Evolutionary conservation across 2,888 invertebrate species (phyloP).

Genomic region (Drosophila quinaria): DNA sequence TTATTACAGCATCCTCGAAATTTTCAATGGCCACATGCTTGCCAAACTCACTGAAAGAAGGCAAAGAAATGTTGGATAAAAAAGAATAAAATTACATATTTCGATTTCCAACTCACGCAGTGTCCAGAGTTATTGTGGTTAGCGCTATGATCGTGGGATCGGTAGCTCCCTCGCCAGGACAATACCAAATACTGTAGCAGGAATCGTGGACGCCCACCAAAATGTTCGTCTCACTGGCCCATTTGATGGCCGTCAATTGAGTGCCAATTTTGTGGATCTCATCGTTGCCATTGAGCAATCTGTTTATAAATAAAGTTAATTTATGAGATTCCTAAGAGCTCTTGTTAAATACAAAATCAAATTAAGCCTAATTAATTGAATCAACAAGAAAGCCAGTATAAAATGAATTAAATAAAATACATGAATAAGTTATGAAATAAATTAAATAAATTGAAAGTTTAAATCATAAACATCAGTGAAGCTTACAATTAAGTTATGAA

Average conservation of each 20-base stretch:
- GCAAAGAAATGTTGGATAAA: neutral
- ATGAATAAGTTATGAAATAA: neutral
- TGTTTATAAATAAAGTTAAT: neutral
- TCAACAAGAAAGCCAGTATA: neutral
- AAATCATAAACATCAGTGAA: no score
- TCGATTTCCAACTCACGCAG: constrained; percentile 77
- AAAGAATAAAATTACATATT: neutral
- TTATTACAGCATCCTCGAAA: constrained; percentile 94
- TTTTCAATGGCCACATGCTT: constrained; percentile 93
- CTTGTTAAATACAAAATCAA: no score
- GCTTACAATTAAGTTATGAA: no score
- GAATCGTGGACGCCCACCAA: constrained; percentile 92
- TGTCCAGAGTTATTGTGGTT: constrained; percentile 87
- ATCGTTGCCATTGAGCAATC: constrained; percentile 48
- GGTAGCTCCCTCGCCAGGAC: constrained; percentile 90
- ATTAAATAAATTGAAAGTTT: neutral
- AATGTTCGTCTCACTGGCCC: constrained; percentile 92
- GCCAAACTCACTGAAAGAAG: constrained; percentile 91
- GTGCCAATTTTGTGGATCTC: constrained; percentile 85
- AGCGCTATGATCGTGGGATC: constrained; percentile 90
- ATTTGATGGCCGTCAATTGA: constrained; percentile 86
- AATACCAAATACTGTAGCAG: constrained; percentile 93
- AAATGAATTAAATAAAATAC: no score
- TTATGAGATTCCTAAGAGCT: neutral
- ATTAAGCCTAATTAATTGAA: neutral